Evolutionary conservation across 2,113 vertebrate species (phyloP).

Genomic region (Chlorodrepanis virens): DNA sequence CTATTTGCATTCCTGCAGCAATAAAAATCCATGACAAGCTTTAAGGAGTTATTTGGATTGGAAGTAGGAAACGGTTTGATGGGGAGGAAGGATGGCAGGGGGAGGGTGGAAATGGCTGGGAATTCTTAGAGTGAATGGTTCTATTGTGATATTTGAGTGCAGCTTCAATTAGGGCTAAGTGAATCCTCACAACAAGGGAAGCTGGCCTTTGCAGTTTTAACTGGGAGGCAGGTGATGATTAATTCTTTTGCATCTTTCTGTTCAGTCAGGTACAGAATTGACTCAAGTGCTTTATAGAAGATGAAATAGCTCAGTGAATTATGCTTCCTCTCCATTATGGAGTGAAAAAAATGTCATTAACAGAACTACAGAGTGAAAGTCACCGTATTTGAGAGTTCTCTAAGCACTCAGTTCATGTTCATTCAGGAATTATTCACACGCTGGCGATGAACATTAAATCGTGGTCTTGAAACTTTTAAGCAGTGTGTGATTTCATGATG

Average conservation of each 20-base stretch:
- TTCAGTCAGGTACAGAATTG: neutral
- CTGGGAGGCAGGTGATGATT: conserved; percentile 50
- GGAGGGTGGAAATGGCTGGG: neutral
- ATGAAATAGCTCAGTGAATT: neutral
- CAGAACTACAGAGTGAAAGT: conserved; percentile 27
- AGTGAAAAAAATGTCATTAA: conserved; percentile 2
- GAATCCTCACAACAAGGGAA: conserved; percentile 39
- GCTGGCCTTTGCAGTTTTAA: conserved; percentile 36
- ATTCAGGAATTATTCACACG: conserved; percentile 16
- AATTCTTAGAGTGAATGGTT: neutral
- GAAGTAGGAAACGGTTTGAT: conserved; percentile 25
- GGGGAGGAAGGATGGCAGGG: neutral
- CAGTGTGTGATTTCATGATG: conserved; percentile 11
- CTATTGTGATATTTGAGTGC: conserved; percentile 36
- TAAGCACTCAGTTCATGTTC: neutral
- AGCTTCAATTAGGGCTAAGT: conserved; percentile 43
- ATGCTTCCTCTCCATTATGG: conserved; percentile 5
- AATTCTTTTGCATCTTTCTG: conserved; percentile 49
- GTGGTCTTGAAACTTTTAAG: conserved; percentile 23
- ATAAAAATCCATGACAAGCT: neutral
- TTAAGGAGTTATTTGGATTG: neutral
- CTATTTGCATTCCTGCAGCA: neutral
- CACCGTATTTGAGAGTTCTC: neutral
- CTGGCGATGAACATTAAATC: conserved; percentile 23
- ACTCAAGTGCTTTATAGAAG: conserved; percentile 4